Percentiles rank a stretch among this genome's conserved stretches.
These are phyloP conservation scores for Gnathonemus longibarbis DNA, from an alignment of 2,113 vertebrate species.

Conservation along the genomic window DNA sequence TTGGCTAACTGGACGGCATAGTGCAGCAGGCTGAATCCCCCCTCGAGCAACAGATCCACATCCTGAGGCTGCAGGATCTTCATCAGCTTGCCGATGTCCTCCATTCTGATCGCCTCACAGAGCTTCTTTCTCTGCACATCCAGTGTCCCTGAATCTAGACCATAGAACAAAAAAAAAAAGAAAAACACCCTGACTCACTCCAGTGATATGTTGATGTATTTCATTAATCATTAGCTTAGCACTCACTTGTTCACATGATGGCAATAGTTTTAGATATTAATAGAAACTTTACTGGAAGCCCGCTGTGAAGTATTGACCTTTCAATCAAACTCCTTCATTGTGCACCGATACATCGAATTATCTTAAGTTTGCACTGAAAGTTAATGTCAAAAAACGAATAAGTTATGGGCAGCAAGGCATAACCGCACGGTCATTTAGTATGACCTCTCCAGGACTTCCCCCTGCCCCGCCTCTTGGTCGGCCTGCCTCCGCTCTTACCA, in stretches of 20 bases:
- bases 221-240: not conserved
- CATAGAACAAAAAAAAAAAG: not conserved
- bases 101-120: conserved; percentile 77
- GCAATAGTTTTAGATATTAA: not conserved
- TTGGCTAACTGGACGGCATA: conserved; percentile 75
- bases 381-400: not conserved
- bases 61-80: conserved; percentile 98
- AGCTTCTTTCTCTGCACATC: conserved; percentile 87
- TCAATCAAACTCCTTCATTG: not conserved
- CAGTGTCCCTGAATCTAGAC: conserved; percentile 68
- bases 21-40: conserved; percentile 78
- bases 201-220: not conserved
- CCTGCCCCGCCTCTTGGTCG: not conserved
- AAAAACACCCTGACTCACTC: not conserved
- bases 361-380: not conserved
- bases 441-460: not conserved
- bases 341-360: not conserved
- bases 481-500: conserved; percentile 50
- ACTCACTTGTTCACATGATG: not conserved
- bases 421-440: not conserved
- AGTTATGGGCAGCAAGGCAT: not conserved
- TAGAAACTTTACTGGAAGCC: not conserved
- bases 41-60: conserved; percentile 81
- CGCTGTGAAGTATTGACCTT: not conserved
- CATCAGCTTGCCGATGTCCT: conserved; percentile 87